These are phyloP conservation scores for Eulithis testata DNA, from an alignment of 2,888 invertebrate species.

Conservation along the genomic window DNA sequence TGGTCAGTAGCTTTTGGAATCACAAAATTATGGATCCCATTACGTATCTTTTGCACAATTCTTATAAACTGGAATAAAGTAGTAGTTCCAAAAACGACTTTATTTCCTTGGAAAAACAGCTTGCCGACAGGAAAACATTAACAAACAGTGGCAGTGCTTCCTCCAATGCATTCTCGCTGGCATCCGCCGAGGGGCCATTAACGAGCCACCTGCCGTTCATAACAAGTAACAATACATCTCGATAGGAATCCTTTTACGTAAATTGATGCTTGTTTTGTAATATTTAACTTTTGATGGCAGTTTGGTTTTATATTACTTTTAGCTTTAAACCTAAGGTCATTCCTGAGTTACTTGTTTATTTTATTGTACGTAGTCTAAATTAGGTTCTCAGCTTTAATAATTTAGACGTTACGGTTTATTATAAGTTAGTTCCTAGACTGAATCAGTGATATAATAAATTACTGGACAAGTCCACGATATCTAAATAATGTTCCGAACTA, in stretches of 20 bases:
- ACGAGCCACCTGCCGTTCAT: constrained; percentile 39
- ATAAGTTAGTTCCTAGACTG: no score
- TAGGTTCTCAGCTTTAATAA: no score
- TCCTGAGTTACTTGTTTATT: no score
- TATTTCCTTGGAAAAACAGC: constrained; percentile 48
- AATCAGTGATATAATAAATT: no score
- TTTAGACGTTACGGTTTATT: no score
- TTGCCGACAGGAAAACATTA: constrained; percentile 59
- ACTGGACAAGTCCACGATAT: no score
- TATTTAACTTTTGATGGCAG: constrained; percentile 5
- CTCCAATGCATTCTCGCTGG: constrained; percentile 49
- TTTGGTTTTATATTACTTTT: neutral
- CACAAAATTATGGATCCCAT: no score
- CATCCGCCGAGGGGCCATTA: constrained; percentile 48
- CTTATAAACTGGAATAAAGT: neutral
- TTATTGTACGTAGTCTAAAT: no score
- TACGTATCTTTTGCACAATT: neutral
- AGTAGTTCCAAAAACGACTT: constrained; percentile 7
- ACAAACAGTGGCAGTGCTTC: constrained; percentile 55
- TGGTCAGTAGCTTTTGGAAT: no score
- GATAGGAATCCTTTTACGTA: constrained; percentile 35
- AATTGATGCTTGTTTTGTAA: constrained; percentile 18
- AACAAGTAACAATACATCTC: constrained; percentile 36
- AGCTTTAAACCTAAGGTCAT: no score
- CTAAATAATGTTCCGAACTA: no score